phyloP scores from a whole-genome alignment of 2,113 vertebrate species.

The Choloepus hoffmanni region DNA sequence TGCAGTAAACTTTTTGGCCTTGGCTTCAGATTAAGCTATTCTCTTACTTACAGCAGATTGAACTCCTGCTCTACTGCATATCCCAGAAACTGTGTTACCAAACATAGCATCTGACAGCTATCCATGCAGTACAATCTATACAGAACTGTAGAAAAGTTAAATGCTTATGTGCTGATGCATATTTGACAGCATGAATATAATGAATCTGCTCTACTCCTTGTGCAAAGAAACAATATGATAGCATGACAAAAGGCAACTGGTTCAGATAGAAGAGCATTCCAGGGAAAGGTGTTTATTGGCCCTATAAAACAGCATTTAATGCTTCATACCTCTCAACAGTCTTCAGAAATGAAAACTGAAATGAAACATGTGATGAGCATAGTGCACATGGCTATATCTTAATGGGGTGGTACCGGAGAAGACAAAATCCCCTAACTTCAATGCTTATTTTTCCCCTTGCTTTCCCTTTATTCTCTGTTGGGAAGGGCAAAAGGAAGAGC shows the following conservation, averaged over 20 bases:
- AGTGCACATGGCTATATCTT: neutral
- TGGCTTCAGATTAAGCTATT: neutral
- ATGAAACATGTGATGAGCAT: neutral
- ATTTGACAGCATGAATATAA: neutral
- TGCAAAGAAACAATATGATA: neutral
- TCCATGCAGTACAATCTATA: neutral
- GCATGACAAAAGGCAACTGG: neutral
- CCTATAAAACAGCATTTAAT: conserved; percentile 20
- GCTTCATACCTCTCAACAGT: neutral
- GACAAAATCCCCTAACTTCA: neutral
- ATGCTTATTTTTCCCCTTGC: neutral
- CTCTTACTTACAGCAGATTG: neutral
- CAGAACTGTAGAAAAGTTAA: conserved; percentile 17
- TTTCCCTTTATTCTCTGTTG: neutral
- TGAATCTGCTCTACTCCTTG: neutral
- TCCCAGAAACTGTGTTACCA: neutral
- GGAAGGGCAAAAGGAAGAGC: neutral
- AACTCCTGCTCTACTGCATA: neutral
- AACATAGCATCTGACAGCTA: neutral
- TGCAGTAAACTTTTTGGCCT: neutral
- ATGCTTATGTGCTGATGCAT: neutral
- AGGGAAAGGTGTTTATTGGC: conserved; percentile 21
- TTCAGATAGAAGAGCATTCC: conserved; percentile 12
- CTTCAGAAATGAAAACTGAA: conserved; percentile 56
- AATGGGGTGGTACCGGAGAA: neutral